Conservation (phyloP, 2,113 vertebrate species). For the Mastomys coucha region DNA sequence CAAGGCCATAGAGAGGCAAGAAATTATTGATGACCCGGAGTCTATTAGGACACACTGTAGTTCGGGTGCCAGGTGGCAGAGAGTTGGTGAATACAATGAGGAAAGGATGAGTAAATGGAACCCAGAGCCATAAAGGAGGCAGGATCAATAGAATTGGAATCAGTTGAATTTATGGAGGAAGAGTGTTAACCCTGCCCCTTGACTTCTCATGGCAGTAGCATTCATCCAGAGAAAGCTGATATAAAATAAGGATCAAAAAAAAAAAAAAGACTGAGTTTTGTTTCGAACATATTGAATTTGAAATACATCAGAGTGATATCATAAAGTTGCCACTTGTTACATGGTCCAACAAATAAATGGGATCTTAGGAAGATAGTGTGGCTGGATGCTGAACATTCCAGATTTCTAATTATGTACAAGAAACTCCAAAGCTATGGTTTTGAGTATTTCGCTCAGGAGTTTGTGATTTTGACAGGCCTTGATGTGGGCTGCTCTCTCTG, state of each 20-base stretch:
- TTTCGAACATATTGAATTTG: constrained; percentile 2
- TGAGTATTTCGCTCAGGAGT: background rate
- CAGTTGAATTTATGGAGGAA: background rate
- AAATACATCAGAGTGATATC: background rate
- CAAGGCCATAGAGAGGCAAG: background rate
- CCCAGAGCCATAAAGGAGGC: background rate
- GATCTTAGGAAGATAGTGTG: constrained; percentile 3
- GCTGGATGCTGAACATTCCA: background rate
- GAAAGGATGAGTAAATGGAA: background rate
- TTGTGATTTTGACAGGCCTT: background rate
- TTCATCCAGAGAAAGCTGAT: background rate
- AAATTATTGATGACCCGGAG: background rate
- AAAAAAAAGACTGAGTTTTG: background rate
- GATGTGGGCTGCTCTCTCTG: background rate
- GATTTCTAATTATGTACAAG: background rate
- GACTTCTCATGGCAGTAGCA: background rate
- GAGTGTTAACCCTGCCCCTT: background rate
- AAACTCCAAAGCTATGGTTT: background rate
- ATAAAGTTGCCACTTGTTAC: background rate
- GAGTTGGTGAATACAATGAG: background rate
- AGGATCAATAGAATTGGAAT: background rate
- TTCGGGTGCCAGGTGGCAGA: background rate
- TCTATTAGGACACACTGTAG: background rate
- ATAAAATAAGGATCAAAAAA: background rate
- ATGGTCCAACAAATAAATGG: background rate